Conservation (phyloP, 2,113 vertebrate genomes). For the Chrysemys picta region DNA sequence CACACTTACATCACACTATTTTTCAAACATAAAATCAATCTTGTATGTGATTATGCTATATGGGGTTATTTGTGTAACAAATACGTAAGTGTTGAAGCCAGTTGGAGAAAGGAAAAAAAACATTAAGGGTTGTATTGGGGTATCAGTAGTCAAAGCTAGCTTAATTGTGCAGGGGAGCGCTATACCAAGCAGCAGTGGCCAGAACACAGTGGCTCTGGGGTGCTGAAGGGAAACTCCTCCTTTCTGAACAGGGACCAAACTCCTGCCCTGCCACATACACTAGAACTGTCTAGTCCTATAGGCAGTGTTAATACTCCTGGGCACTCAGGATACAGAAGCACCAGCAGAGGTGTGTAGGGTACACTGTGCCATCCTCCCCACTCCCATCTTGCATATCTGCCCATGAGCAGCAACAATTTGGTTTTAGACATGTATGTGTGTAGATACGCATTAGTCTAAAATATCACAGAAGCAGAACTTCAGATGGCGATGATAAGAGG, state of each 20-base stretch:
- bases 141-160: background rate
- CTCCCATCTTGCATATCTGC: background rate
- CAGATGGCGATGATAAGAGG: background rate
- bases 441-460: background rate
- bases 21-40: background rate
- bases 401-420: background rate
- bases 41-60: background rate
- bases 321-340: background rate
- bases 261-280: background rate
- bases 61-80: background rate
- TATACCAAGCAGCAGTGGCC: background rate
- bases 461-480: background rate
- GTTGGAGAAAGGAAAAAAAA: background rate
- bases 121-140: background rate
- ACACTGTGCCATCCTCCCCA: background rate
- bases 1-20: rapidly evolving
- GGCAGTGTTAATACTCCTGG: background rate
- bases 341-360: background rate
- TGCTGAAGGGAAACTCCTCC: background rate
- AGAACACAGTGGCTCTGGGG: background rate
- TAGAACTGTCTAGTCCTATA: background rate
- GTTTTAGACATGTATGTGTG: background rate
- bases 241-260: background rate
- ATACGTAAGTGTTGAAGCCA: background rate
- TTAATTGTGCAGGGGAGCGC: background rate